Base-by-base conservation (phyloP, 2,888 invertebrate genomes). In the Cerceris rybyensis region DNA sequence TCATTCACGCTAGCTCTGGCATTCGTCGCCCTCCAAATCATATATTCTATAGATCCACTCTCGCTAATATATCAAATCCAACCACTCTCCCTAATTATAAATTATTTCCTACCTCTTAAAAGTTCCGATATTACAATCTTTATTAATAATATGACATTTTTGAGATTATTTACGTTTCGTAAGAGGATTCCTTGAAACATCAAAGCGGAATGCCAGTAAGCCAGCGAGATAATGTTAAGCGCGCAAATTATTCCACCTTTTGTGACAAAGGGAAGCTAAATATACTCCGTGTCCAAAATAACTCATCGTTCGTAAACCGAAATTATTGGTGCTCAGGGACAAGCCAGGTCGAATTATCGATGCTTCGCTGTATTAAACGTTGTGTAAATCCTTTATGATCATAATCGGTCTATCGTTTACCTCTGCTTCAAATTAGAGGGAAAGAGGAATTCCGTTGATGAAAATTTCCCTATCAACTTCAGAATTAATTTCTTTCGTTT, bases 251-350 rank as follows among this genome's bases (percentile, higher is more conserved):
- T 60, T 43, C 58, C 8, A 17, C 64, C 54, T 59, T 39, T 16
- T 50, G 74, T 65, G 67, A 68, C 75, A 77, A 77, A 75, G 76
- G 75, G 46, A 60, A 8, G 13, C 75, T 77, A 77, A 75, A 77
- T 77, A 77, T 75, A 77, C 54, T 17, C n/a, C 11, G n/a, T n/a
- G 13, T 5, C 49, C 7, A 39, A 42, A 49, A 77, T 64, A 69
- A 39, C 49, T 42, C 60, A 69, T 69, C 55, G 75, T 75, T 74
- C 55, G 75, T n/a, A 50, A 50, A 13, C 50, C 50, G 50, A 50
- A 50, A 50, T 50, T 11, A 50, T 50, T 50, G n/a, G 50, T 50
- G 50, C 13, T 13, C 1, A 39, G 7, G 9, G 59, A 61, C 50
- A 17, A 65, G 9, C 50, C n/a, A 17, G 50, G 61, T 69, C 54